phyloP scores from a whole-genome alignment of 2,113 vertebrate species.

The Myrmophylax atrothorax region DNA sequence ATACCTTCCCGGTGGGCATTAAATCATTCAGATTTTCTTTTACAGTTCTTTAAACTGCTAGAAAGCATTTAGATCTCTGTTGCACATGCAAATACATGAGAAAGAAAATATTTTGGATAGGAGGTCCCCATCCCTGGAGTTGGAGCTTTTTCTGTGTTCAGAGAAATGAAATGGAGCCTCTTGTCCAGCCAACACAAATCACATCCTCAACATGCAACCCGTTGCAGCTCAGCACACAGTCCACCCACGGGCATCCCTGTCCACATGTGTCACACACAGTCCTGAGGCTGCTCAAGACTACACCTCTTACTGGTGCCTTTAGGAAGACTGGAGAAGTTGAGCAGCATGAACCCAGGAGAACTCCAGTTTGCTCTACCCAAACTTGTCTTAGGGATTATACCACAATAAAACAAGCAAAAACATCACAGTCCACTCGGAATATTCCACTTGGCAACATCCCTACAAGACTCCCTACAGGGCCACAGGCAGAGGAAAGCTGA shows the following conservation, averaged over 20 bases:
- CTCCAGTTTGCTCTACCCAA: not conserved
- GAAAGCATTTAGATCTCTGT: not conserved
- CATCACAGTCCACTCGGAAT: not conserved
- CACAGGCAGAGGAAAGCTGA: not conserved
- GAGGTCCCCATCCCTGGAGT: not conserved
- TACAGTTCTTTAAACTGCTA: not conserved
- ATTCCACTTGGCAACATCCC: not conserved
- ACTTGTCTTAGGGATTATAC: not conserved
- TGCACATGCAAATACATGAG: not conserved
- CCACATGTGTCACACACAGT: fast-evolving
- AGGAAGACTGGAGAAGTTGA: not conserved
- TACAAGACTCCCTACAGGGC: not conserved
- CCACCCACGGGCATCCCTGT: no score
- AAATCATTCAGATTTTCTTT: not conserved
- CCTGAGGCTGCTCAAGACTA: fast-evolving
- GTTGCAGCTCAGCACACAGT: not conserved
- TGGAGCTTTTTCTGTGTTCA: not conserved
- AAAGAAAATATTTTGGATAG: not conserved
- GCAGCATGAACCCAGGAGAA: not conserved
- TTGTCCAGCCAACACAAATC: not conserved
- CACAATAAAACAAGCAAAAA: not conserved
- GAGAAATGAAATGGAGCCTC: not conserved
- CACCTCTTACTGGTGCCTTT: not conserved
- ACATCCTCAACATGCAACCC: not conserved
- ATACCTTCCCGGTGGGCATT: not conserved